These are phyloP conservation scores for Alexandromys fortis DNA, from an alignment of 2,113 vertebrate genomes.

Conservation along the genomic window DNA sequence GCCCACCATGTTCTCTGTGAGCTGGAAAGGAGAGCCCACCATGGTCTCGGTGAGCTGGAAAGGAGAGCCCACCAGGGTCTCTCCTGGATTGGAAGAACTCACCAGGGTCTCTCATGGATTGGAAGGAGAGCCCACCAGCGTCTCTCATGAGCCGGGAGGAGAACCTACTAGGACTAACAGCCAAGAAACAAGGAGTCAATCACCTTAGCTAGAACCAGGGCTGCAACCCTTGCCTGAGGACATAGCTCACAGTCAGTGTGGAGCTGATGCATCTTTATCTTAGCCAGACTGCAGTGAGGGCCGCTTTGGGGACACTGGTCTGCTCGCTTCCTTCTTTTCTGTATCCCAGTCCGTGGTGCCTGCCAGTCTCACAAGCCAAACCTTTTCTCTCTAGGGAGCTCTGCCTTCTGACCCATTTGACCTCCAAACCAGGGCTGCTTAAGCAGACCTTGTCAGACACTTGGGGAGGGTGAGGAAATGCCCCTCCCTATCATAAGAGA, in stretches of 20 bases:
- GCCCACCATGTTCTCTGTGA: too few species aligned
- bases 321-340: not conserved
- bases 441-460: not conserved
- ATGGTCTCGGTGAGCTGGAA: not conserved
- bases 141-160: not conserved
- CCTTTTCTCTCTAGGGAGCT: not conserved
- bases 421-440: not conserved
- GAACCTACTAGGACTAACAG: not conserved
- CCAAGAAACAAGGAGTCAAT: not conserved
- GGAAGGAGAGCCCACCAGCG: not conserved
- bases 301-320: not conserved
- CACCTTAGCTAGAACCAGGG: not conserved
- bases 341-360: not conserved
- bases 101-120: not conserved
- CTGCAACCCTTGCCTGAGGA: not conserved
- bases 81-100: not conserved
- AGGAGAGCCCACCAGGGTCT: not conserved
- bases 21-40: not conserved
- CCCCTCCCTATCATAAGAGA: not conserved
- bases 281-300: not conserved
- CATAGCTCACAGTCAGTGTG: fast-evolving
- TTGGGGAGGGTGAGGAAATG: not conserved
- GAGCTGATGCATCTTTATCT: not conserved
- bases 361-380: not conserved
- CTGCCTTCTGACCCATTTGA: not conserved